Conservation (phyloP, 2,888 invertebrate species). For the Dilophus febrilis region DNA sequence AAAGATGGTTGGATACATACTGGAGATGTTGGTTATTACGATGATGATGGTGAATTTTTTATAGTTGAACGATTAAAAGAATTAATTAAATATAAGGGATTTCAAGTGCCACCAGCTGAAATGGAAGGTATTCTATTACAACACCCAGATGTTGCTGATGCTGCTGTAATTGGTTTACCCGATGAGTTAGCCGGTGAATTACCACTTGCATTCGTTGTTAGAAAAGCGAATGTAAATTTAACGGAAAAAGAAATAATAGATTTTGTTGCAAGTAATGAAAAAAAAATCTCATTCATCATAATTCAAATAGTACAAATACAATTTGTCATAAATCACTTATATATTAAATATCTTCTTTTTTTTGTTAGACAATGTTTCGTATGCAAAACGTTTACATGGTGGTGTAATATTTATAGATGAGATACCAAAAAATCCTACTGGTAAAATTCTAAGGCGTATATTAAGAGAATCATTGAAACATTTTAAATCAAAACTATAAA, state of each 20-base stretch:
- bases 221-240: conserved; percentile 33
- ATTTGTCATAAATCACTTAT: too few species aligned
- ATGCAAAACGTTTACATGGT: conserved; percentile 55
- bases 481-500: neutral
- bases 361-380: conserved; percentile 33
- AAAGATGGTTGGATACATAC: conserved; percentile 58
- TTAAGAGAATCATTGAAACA: conserved; percentile 1
- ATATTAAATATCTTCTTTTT: neutral
- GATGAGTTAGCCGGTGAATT: conserved; percentile 57
- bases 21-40: conserved; percentile 72
- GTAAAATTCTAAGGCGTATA: conserved; percentile 56
- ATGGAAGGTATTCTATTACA: conserved; percentile 61
- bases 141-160: conserved; percentile 54
- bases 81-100: conserved; percentile 79
- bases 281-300: too few species aligned
- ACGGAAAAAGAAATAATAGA: conserved; percentile 38
- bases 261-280: conserved; percentile 30
- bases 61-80: conserved; percentile 78
- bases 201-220: conserved; percentile 59
- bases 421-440: conserved; percentile 61
- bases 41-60: conserved; percentile 45
- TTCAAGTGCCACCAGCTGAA: conserved; percentile 77
- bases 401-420: conserved; percentile 53
- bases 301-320: too few species aligned
- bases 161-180: conserved; percentile 66